Percentiles rank a stretch among this genome's conserved stretches.
These are phyloP conservation scores for Nerophis ophidion DNA, from an alignment of 2,113 vertebrate genomes.

Conservation along the genomic window DNA sequence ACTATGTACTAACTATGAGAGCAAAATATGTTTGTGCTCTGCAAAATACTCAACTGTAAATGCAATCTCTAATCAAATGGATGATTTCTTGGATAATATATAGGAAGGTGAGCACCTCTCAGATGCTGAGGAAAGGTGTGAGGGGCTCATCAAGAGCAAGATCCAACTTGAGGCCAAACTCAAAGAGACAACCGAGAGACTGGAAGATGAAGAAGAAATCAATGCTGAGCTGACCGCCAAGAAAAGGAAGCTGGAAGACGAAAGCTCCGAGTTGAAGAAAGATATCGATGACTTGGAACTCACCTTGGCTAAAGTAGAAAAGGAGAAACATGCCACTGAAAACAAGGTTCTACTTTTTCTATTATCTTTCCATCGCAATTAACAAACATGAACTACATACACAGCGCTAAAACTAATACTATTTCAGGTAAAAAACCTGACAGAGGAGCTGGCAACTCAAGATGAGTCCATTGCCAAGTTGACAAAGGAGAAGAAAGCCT, in stretches of 20 bases:
- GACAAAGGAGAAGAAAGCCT: constrained; percentile 83
- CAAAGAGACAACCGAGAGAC: constrained; percentile 75
- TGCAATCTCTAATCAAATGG: background rate
- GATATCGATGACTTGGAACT: constrained; percentile 63
- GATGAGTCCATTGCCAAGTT: constrained; percentile 77
- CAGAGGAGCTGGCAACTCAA: constrained; percentile 69
- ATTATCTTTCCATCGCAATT: background rate
- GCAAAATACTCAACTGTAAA: background rate
- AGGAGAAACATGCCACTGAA: constrained; percentile 61
- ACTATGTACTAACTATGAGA: too few relatives aligned
- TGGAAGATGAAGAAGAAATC: constrained; percentile 76
- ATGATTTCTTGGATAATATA: background rate
- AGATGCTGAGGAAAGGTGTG: constrained; percentile 61
- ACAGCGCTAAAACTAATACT: background rate
- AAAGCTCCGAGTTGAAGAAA: constrained; percentile 68
- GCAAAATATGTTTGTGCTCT: too few relatives aligned
- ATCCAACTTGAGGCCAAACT: constrained; percentile 58
- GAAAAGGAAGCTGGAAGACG: constrained; percentile 80
- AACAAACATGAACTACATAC: background rate
- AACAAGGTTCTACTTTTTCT: constrained; percentile 44
- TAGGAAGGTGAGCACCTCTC: constrained; percentile 52
- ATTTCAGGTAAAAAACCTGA: constrained; percentile 64
- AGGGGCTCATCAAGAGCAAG: constrained; percentile 59
- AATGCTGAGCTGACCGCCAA: constrained; percentile 80
- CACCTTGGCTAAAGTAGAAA: constrained; percentile 66